These are phyloP conservation scores for Masticophis lateralis DNA, from an alignment of 2,797 vertebrate species.

Conservation along the genomic window DNA sequence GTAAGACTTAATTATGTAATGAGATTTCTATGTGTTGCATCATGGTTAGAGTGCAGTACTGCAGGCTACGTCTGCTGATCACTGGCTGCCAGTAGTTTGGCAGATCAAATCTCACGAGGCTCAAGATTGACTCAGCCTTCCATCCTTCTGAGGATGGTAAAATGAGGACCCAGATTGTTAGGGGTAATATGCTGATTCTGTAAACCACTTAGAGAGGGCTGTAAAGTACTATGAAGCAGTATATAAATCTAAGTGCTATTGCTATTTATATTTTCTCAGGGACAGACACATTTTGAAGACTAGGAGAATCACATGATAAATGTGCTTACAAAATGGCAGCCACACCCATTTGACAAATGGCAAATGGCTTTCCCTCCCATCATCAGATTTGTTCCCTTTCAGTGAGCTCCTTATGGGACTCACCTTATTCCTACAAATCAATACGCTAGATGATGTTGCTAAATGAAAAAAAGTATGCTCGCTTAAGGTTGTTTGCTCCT, in stretches of 20 bases:
- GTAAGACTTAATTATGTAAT: neutral
- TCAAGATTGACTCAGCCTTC: no score
- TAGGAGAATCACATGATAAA: neutral
- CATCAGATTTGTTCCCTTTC: neutral
- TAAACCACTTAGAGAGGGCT: no score
- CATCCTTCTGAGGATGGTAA: no score
- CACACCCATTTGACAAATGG: neutral
- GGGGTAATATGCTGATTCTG: no score
- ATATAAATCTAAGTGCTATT: no score
- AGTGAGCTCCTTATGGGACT: neutral
- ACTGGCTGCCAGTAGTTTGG: no score
- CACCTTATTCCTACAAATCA: neutral
- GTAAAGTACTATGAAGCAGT: no score
- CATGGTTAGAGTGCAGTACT: no score
- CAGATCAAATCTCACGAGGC: no score
- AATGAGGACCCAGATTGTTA: no score
- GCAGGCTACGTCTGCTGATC: no score
- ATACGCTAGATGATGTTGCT: neutral
- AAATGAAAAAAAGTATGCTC: neutral
- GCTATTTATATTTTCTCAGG: neutral
- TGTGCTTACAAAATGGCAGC: neutral
- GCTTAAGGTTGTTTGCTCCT: neutral
- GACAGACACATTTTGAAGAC: neutral
- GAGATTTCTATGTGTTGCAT: neutral
- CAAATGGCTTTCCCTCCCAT: neutral